phyloP scores from a whole-genome alignment of 2,888 invertebrate genomes.

The Agrypnus murinus region DNA sequence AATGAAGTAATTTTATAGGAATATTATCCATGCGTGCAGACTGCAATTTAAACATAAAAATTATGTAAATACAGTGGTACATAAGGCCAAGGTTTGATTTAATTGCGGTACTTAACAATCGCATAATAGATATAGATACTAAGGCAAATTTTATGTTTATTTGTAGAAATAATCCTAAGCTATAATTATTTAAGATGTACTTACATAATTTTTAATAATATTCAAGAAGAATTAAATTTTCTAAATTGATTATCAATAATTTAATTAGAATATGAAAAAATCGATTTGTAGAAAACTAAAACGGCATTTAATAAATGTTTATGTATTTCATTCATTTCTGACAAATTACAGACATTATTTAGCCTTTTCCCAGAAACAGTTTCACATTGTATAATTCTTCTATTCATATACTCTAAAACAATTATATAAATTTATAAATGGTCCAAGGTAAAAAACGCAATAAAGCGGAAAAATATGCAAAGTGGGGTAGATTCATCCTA shows the following conservation, averaged over 20 bases:
- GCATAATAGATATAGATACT: conserved; percentile 1
- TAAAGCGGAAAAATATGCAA: conserved; percentile 26
- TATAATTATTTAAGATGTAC: too few relatives aligned
- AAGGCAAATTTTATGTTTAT: background rate
- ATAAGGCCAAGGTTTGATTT: conserved; percentile 15
- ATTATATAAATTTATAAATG: background rate
- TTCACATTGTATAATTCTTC: conserved; percentile 6
- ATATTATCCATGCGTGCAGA: background rate
- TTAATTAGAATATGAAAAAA: too few relatives aligned
- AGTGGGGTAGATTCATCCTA: conserved; percentile 20
- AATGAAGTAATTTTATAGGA: background rate
- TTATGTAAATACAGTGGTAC: background rate
- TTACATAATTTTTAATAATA: too few relatives aligned
- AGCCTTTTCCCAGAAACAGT: conserved; percentile 8
- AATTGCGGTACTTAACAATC: background rate
- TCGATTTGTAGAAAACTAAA: too few relatives aligned
- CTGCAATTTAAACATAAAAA: background rate
- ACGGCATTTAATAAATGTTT: background rate
- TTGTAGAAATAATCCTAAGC: too few relatives aligned
- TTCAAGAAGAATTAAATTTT: too few relatives aligned
- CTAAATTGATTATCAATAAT: too few relatives aligned
- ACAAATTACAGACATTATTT: background rate
- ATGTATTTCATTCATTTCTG: background rate
- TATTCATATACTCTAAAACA: conserved; percentile 14
- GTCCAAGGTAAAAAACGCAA: conserved; percentile 25